phyloP scores from a whole-genome alignment of 2,888 invertebrate species.

The Osedax fenrisi region DNA sequence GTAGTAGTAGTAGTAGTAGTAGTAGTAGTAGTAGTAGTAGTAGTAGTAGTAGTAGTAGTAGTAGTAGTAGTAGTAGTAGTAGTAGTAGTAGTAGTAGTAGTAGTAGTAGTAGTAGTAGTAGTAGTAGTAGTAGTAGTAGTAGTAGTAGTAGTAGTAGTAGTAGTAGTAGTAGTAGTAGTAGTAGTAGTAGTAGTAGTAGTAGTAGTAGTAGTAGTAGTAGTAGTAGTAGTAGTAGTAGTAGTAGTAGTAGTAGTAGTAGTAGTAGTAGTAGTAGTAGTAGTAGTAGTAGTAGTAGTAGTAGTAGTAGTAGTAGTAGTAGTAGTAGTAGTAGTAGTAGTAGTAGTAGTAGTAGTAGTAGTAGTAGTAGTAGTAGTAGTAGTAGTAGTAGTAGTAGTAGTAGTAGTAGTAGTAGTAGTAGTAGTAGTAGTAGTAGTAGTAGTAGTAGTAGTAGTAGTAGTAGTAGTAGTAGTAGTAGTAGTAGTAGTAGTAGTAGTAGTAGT shows the following conservation, averaged over 20 bases:
- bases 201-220: slow-evolving; percentile 15
- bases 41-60: slow-evolving; percentile 10
- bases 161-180: slow-evolving; percentile 10
- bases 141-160: slow-evolving; percentile 4
- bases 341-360: slow-evolving; percentile 13
- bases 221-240: slow-evolving; percentile 15
- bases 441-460: slow-evolving; percentile 15
- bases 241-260: slow-evolving; percentile 16
- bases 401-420: slow-evolving; percentile 13
- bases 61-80: slow-evolving; percentile 7
- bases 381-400: slow-evolving; percentile 15
- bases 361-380: slow-evolving; percentile 18
- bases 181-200: slow-evolving; percentile 10
- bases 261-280: slow-evolving; percentile 15
- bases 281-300: slow-evolving; percentile 17
- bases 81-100: slow-evolving; percentile 7
- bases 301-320: slow-evolving; percentile 19
- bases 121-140: slow-evolving; percentile 10
- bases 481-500: slow-evolving; percentile 19
- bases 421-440: slow-evolving; percentile 16
- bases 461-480: slow-evolving; percentile 19
- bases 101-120: slow-evolving; percentile 10
- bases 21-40: slow-evolving; percentile 4
- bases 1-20: slow-evolving; percentile 10
- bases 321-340: slow-evolving; percentile 17